Evolutionary conservation across 2,797 vertebrate species (phyloP).

Genomic region (Hippocampus kuda): DNA sequence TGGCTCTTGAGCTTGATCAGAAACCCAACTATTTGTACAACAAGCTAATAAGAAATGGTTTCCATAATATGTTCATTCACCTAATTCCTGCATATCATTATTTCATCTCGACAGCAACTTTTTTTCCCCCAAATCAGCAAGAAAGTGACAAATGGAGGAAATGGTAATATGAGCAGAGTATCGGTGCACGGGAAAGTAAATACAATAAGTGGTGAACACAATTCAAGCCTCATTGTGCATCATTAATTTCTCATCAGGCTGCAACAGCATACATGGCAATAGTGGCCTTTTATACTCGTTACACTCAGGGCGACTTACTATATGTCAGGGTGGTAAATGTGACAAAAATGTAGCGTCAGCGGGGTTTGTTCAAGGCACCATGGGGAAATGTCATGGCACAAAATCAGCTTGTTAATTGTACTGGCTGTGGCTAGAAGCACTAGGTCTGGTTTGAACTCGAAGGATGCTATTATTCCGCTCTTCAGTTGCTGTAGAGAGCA

Average conservation of each 20-base stretch:
- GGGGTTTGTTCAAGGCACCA: slow-evolving; percentile 33
- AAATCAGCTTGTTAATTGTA: slow-evolving; percentile 54
- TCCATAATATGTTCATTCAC: neutral
- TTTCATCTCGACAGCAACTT: neutral
- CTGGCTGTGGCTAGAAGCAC: slow-evolving; percentile 29
- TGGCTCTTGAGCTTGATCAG: neutral
- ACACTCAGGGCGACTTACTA: slow-evolving; percentile 54
- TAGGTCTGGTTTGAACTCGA: slow-evolving; percentile 26
- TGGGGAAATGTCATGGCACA: slow-evolving; percentile 44
- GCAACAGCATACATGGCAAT: slow-evolving; percentile 28
- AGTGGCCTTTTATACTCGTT: slow-evolving; percentile 60
- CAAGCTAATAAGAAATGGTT: neutral
- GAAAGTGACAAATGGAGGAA: slow-evolving; percentile 21
- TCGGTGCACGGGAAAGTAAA: slow-evolving; percentile 17
- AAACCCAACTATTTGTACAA: neutral
- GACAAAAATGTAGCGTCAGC: slow-evolving; percentile 46
- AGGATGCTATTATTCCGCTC: slow-evolving; percentile 33
- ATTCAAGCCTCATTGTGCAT: slow-evolving; percentile 9
- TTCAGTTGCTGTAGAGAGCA: slow-evolving; percentile 20
- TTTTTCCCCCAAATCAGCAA: slow-evolving; percentile 38
- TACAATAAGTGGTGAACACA: slow-evolving; percentile 8
- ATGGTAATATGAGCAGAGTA: neutral
- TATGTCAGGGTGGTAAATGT: slow-evolving; percentile 51
- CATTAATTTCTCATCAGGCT: slow-evolving; percentile 39
- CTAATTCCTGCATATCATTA: neutral